Percentiles rank a stretch among this genome's conserved stretches.
Evolutionary conservation across 2,113 vertebrate species (phyloP).

Genomic region (Prionailurus bengalensis): DNA sequence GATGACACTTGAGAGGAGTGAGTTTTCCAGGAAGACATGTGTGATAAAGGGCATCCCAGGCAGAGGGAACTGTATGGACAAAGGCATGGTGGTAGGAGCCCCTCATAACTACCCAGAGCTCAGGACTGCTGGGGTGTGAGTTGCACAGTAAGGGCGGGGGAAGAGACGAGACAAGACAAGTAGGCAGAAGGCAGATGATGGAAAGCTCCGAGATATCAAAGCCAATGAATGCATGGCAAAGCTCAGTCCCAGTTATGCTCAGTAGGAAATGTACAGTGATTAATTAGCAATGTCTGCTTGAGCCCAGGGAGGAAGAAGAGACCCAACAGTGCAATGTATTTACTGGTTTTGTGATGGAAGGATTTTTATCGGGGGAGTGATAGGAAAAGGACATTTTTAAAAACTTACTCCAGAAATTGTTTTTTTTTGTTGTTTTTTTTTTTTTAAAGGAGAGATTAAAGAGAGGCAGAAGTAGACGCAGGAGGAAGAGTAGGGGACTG

Average conservation of each 20-base stretch:
- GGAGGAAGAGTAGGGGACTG: not conserved
- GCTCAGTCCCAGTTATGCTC: not conserved
- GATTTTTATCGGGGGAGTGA: not conserved
- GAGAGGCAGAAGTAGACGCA: not conserved
- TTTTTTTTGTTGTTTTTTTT: not conserved
- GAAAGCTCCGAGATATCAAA: not conserved
- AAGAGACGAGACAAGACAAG: not conserved
- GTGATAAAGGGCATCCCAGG: not conserved
- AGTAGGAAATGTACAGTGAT: not conserved
- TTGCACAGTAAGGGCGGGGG: not conserved
- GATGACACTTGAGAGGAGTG: not conserved
- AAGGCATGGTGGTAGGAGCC: not conserved
- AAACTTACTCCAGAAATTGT: not conserved
- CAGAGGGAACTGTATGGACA: not conserved
- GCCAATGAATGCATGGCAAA: not conserved
- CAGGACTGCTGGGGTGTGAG: not conserved
- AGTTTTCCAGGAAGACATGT: not conserved
- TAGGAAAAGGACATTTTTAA: not conserved
- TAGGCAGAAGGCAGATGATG: not conserved
- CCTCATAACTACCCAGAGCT: not conserved
- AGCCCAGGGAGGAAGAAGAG: not conserved
- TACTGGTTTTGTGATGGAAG: not conserved
- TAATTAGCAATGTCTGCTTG: constrained; percentile 31
- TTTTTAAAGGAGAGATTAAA: not conserved
- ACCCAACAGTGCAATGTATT: not conserved